phyloP scores from a whole-genome alignment of 2,113 vertebrate species.

The Malurus alboscapulatus region DNA sequence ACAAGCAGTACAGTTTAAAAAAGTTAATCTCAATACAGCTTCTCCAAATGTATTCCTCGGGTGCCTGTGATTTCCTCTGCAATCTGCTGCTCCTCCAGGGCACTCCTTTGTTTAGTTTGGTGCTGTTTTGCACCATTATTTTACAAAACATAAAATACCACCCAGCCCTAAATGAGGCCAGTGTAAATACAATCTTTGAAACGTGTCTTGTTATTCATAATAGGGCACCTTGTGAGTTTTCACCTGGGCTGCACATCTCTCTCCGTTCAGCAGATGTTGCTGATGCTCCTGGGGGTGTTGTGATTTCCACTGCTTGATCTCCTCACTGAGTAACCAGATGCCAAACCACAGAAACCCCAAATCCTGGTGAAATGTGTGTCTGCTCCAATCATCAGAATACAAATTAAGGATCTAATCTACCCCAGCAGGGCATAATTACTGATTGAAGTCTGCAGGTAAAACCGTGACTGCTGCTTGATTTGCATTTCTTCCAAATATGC shows the following conservation, averaged over 20 bases:
- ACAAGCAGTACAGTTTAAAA: neutral
- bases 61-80: neutral
- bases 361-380: conserved; percentile 8
- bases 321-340: conserved; percentile 56
- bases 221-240: neutral
- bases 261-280: conserved; percentile 53
- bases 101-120: neutral
- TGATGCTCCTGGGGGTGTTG: conserved; percentile 23
- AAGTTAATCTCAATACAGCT: neutral
- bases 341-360: conserved; percentile 13
- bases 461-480: neutral
- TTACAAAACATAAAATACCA: neutral
- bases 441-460: neutral
- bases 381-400: conserved; percentile 1
- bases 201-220: conserved; percentile 33
- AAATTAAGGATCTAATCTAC: conserved; percentile 1
- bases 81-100: neutral
- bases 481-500: neutral
- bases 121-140: neutral
- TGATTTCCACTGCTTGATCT: conserved; percentile 44
- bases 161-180: neutral
- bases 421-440: neutral
- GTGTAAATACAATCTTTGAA: conserved; percentile 52
- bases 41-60: neutral
- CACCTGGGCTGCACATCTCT: conserved; percentile 7